Conservation (phyloP, 2,113 vertebrate species). For the Aviceda subcristata region DNA sequence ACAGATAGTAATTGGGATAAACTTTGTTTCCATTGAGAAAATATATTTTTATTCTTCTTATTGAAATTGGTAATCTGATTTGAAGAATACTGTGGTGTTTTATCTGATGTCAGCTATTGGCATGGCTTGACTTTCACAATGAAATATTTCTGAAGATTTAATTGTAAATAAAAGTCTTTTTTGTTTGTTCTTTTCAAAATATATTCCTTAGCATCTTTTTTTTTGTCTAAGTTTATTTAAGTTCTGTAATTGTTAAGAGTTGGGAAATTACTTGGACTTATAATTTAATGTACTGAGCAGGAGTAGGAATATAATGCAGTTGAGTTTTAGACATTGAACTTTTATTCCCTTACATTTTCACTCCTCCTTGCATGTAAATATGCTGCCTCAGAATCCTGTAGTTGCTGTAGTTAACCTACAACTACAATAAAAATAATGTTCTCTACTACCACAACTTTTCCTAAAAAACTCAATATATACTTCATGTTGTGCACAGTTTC, state of each 20-base stretch:
- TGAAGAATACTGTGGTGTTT: not conserved
- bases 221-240: not conserved
- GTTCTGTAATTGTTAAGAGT: not conserved
- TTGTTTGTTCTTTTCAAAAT: not conserved
- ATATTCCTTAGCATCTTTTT: not conserved
- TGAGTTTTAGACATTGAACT: not conserved
- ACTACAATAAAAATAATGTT: not conserved
- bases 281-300: not conserved
- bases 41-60: not conserved
- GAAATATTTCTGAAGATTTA: not conserved
- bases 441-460: not conserved
- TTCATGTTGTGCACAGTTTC: not conserved
- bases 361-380: not conserved
- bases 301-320: not conserved
- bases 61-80: not conserved
- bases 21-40: not conserved
- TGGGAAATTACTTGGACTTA: not conserved
- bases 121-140: not conserved
- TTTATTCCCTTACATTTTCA: not conserved
- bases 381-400: not conserved
- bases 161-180: not conserved
- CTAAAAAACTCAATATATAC: not conserved
- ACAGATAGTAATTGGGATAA: not conserved
- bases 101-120: fast-evolving
- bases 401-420: not conserved